Percentiles rank a stretch among this genome's conserved stretches.
Evolutionary conservation across 2,888 invertebrate genomes (phyloP).

Genomic region (Drosophila cyrtoloma): DNA sequence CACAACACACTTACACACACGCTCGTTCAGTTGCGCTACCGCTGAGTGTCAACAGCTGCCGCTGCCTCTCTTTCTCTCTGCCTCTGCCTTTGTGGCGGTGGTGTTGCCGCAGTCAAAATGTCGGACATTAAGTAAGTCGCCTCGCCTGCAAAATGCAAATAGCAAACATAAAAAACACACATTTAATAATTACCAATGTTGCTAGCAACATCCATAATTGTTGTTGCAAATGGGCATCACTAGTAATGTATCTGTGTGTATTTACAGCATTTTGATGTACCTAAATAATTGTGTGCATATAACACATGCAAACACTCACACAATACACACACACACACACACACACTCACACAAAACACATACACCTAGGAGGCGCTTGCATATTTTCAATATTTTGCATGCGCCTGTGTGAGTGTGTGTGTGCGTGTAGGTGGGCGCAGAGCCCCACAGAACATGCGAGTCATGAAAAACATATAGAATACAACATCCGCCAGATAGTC

Average conservation of each 20-base stretch:
- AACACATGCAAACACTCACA: constrained; percentile 14
- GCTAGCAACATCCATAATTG: background rate
- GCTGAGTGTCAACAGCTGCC: constrained; percentile 74
- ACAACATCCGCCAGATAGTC: constrained; percentile 4
- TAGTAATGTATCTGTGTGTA: constrained; percentile 21
- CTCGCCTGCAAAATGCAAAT: constrained; percentile 38
- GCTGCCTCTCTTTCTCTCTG: constrained; percentile 31
- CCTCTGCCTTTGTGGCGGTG: constrained; percentile 41
- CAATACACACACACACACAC: constrained; percentile 9
- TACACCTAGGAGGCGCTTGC: constrained; percentile 10
- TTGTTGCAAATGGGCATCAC: constrained; percentile 8
- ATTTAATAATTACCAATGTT: background rate
- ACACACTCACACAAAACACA: constrained; percentile 15
- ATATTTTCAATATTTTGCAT: constrained; percentile 50
- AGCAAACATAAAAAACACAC: constrained; percentile 1
- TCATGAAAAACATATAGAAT: constrained; percentile 28
- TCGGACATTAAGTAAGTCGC: constrained; percentile 84
- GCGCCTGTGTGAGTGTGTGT: constrained; percentile 14
- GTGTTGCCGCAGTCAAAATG: constrained; percentile 78
- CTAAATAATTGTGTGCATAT: constrained; percentile 26
- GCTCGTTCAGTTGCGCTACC: constrained; percentile 32
- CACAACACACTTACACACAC: constrained; percentile 13
- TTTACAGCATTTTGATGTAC: constrained; percentile 36
- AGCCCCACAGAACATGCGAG: constrained; percentile 40
- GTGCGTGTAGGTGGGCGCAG: constrained; percentile 28